Evolutionary conservation across 2,888 invertebrate genomes (phyloP).

Genomic region (Rotaria sp.): DNA sequence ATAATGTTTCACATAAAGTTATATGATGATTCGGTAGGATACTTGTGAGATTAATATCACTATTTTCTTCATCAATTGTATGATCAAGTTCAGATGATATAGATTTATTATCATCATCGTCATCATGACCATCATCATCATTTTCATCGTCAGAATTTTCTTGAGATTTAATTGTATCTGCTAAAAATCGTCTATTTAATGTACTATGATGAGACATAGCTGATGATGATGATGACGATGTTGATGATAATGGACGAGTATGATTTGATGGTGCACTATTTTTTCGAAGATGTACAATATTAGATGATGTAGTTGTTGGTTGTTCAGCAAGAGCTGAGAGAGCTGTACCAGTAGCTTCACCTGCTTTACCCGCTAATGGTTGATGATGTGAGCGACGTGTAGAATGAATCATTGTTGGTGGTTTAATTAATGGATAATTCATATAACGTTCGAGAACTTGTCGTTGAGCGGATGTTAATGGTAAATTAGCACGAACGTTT

Average conservation of each 20-base stretch:
- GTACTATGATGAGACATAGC: background rate
- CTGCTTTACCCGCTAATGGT: background rate
- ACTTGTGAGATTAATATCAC: background rate
- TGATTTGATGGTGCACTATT: background rate
- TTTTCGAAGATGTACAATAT: background rate
- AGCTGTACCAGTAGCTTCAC: background rate
- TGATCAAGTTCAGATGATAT: background rate
- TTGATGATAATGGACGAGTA: background rate
- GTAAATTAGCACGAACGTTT: slow-evolving; percentile 7
- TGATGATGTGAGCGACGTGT: background rate
- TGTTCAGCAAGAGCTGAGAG: background rate
- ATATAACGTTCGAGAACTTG: slow-evolving; percentile 23
- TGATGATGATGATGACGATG: background rate
- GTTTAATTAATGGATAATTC: slow-evolving; percentile 6
- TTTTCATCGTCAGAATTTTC: slow-evolving; percentile 4
- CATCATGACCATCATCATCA: background rate
- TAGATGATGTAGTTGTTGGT: background rate
- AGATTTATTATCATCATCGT: background rate
- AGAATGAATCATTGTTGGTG: background rate
- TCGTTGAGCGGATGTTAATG: slow-evolving; percentile 5
- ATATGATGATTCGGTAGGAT: background rate
- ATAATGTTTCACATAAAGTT: slow-evolving; percentile 9
- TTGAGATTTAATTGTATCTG: slow-evolving; percentile 5
- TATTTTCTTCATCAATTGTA: background rate
- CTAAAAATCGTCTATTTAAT: background rate